Conservation (phyloP, 1,140 invertebrate species). For the Tigriopus japonicus region DNA sequence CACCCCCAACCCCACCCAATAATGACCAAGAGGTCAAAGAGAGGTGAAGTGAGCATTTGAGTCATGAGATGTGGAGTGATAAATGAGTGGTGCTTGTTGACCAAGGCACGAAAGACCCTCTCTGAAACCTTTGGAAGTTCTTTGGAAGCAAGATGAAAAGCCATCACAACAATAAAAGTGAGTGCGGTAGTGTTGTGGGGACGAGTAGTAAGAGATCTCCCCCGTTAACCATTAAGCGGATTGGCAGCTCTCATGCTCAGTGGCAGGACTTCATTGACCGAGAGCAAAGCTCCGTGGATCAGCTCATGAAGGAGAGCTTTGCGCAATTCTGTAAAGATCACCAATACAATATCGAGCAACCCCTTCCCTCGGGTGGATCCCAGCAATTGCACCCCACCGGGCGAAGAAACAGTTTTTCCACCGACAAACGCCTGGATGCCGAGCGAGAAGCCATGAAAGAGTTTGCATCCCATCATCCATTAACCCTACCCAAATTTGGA, state of each 20-base stretch:
- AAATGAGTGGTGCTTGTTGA: too few relatives aligned
- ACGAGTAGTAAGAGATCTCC: background rate
- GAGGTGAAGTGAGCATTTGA: too few relatives aligned
- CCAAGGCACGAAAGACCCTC: too few relatives aligned
- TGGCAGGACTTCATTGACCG: constrained; percentile 10
- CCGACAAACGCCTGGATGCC: background rate
- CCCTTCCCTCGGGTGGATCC: background rate
- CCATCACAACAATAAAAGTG: too few relatives aligned
- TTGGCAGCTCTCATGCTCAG: background rate
- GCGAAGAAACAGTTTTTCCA: background rate
- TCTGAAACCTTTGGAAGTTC: too few relatives aligned
- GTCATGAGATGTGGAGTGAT: too few relatives aligned
- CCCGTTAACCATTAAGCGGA: background rate
- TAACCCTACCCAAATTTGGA: background rate
- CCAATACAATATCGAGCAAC: background rate
- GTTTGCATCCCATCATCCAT: background rate
- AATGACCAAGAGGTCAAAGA: too few relatives aligned
- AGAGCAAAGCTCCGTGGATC: constrained; percentile 5
- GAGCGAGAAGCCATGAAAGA: background rate
- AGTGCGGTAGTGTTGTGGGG: too few relatives aligned
- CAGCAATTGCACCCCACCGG: background rate
- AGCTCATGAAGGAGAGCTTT: constrained; percentile 7
- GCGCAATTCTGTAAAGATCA: background rate
- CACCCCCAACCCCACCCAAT: too few relatives aligned
- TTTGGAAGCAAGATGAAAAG: too few relatives aligned